These are phyloP conservation scores for Limnephilus auricula DNA, from an alignment of 2,888 invertebrate genomes.

Conservation along the genomic window DNA sequence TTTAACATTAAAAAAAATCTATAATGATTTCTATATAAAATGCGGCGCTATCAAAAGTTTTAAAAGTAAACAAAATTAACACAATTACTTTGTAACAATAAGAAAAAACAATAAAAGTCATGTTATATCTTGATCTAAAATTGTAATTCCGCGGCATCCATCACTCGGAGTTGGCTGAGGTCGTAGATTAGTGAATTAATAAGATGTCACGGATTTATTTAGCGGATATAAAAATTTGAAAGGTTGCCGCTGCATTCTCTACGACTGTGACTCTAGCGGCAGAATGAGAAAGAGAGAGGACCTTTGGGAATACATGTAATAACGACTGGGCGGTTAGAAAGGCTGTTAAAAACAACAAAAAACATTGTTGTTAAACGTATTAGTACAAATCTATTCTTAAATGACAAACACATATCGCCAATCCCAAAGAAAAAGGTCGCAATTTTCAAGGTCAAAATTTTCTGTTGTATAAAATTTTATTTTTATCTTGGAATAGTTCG, in stretches of 20 bases:
- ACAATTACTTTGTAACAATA: neutral
- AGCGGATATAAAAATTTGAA: slow-evolving; percentile 35
- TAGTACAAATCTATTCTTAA: too few relatives aligned
- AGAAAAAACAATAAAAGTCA: neutral
- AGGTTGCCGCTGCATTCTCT: slow-evolving; percentile 34
- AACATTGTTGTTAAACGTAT: too few relatives aligned
- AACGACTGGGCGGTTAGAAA: slow-evolving; percentile 3
- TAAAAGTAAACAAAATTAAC: neutral
- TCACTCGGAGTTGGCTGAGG: slow-evolving; percentile 6
- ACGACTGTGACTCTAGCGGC: neutral
- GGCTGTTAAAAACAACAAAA: neutral
- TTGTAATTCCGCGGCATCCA: neutral
- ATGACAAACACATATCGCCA: too few relatives aligned
- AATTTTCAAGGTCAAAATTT: too few relatives aligned
- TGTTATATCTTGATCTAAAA: neutral
- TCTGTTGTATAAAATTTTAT: too few relatives aligned
- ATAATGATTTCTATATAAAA: neutral
- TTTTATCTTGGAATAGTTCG: too few relatives aligned
- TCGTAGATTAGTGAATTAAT: slow-evolving; percentile 17
- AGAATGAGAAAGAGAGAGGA: slow-evolving; percentile 40
- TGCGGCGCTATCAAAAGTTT: neutral
- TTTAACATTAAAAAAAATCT: neutral
- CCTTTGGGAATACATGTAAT: slow-evolving; percentile 28
- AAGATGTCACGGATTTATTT: slow-evolving; percentile 26
- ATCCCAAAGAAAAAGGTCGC: too few relatives aligned